Evolutionary conservation across 2,797 vertebrate species (phyloP), one percentile per base, ranked within the genome.

Genomic region (Mus spretus): DNA sequence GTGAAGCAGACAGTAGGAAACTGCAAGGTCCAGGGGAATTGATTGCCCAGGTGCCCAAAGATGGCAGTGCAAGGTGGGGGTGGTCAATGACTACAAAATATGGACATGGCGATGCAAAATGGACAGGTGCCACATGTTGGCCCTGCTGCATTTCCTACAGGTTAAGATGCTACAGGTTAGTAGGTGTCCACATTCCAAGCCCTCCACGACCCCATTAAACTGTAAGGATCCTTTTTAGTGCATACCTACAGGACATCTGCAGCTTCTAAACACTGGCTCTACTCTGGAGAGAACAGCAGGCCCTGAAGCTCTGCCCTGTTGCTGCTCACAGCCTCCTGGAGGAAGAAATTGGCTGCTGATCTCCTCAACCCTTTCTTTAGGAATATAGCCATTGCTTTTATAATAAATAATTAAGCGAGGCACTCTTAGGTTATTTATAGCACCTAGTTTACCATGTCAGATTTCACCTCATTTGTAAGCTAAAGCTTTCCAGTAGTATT

Each of bases 381-480:
- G 63, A 93, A 85, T 77, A 77, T 5, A 80, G 28, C 61, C 19
- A 15, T 17, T 74, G 86, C 17, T 82, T 93, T 89, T 74, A 94
- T 80, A 85, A 88, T 63, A 63, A 84, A 59, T 70, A 96, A 89
- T 78, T 83, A 82, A 89, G n/a, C 53, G 65, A 78, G 86, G 90
- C 79, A 83, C 86, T 75, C 13, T 85, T 28, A 53, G 77, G 37
- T 57, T 91, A 86, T 93, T 94, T 93, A 87, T 79, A 91, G n/a
- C 57, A 67, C 19, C 75, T 93, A 31, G 63, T 84, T 88, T 59
- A 40, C 17, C 63, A 89, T 91, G 89, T 96, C 70, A 65, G 80
- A 91, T 89, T 91, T 95, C 77, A 80, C 63, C 80, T 91, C 47
- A 96, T 93, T 93, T 89, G 83, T 88, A 94, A 96, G 65, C 34